Base-by-base conservation (phyloP, 2,888 invertebrate genomes). In the Drosophila kokeensis region DNA sequence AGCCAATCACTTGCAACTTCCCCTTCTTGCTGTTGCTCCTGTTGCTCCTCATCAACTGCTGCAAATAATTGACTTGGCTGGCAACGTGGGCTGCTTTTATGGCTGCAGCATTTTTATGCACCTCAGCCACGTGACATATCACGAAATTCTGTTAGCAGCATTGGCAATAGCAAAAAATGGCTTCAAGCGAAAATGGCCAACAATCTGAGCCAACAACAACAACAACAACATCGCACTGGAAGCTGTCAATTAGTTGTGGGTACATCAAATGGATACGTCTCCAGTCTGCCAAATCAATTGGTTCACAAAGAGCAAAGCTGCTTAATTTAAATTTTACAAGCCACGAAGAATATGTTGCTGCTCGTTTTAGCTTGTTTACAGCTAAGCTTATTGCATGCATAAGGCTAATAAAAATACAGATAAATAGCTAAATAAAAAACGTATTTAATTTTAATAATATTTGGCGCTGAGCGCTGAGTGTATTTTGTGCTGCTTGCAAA, bases 111-210 rank as follows among this genome's bases (percentile, higher is more conserved):
- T 60, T 73, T 82, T 64, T 71, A 73, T 77, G 65, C 81, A 78
- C 42, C 75, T 82, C 76, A 59, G 83, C 74, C 88, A 73, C 78
- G 88, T 85, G 90, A 85, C 85, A 85, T 88, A 85, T 85, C 90
- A 89, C 85, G 90, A 88, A 88, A 73, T 80, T 69, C 75, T 70
- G 85, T 83, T 81, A 83, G 78, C 83, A 68, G 67, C 70, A 80
- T 66, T 76, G 68, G 52, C 54, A 70, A 74, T 69, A 64, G 70
- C 24, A 45, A 15, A 45, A 45, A 24, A 24, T 15, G 15, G 15
- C 45, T 45, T 24, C 45, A 45, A 45, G 61, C 69, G 61, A 48
- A 45, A 57, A 68, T 72, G 34, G 27, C 29, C 59, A 29, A 21
- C 36, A 13, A n/a, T 42, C 40, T 42, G 11, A 49, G 8, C 24